Base-by-base conservation (phyloP, 2,113 vertebrate species). In the Tychaedon coryphoeus region DNA sequence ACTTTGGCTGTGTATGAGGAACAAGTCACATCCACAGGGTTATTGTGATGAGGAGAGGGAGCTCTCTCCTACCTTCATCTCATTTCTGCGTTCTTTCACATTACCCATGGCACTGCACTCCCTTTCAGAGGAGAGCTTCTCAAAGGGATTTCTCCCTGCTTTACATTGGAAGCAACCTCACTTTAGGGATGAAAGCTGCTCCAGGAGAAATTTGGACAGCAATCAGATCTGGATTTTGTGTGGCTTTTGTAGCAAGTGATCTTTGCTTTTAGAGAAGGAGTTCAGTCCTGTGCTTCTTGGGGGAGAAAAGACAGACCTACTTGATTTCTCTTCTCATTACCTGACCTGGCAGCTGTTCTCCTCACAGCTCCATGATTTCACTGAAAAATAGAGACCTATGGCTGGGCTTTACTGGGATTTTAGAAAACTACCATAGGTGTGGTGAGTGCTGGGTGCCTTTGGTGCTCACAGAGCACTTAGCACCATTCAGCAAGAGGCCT, bases 341-440 rank as follows among this genome's bases (percentile, higher is more conserved):
- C 83, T 93, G 33, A 19, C 61, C 79, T 88, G 74, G 91, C 81
- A 92, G 74, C 76, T 92, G 83, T 95, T 93, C 86, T 96, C 71
- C 95, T 88, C 92, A 2, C 29, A 69, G 54, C 61, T 77, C 61
- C 36, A 1, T 18, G 33, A 29, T 62, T 71, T 71, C 53, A 33
- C 26, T 26, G 76, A 29, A 36, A 36, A 12, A 38, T 23, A 3
- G 17, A 85, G 31, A 33, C 1, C 0, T 3, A 12, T 17, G 9
- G 16, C n/a, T 50, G 9, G 48, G 51, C 26, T 56, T 47, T 61
- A 18, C 54, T 45, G 69, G 22, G 28, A 19, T 25, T 31, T 19
- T 43, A 36, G 45, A 40, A 72, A 75, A 57, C 16, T 38, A 34
- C 6, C 7, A 1, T 4, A 28, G 33, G 13, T 54, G 5, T 73